Base-by-base conservation (phyloP, 2,797 vertebrate genomes). In the Epinephelus malabaricus region DNA sequence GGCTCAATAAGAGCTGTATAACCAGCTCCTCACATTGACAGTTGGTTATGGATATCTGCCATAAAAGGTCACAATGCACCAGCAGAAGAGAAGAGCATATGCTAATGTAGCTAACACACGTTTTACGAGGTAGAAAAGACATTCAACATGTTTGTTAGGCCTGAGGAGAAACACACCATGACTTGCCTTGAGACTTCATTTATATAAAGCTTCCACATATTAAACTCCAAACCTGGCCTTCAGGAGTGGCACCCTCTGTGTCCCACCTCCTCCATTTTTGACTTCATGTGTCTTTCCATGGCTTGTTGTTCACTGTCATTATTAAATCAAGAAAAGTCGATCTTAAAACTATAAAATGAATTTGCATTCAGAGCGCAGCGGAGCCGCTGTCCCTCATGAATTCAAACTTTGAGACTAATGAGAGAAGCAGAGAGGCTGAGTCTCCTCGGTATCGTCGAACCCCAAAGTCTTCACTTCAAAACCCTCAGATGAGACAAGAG, bases 321-420 rank as follows among this genome's bases (percentile, higher is more conserved):
- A 46, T 30, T 10, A 15, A 55, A 69, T 19, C 17, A 49, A 4
- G 18, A 64, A 21, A 56, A 17, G 27, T 34, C 1, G 5, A 17
- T 63, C 12, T 23, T 53, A n/a, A 73, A 47, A 19, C 46, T 30
- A 21, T 59, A 6, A 56, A 65, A 50, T 46, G 3, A 3, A 78
- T 76, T 23, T 69, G 46, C 47, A 74, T 82, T 76, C 79, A 67
- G 21, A 25, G 19, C 45, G 62, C 54, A 73, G 73, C 38, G 4
- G 13, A 15, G 25, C 25, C 58, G 34, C 45, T 19, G 3, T 25
- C 46, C 59, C 69, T 73, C 55, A 47, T 30, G 54, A 75, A 74
- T 79, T 73, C 40, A 79, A 77, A 84, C 46, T 49, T 40, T 30
- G 56, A 73, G 66, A 19, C 55, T 72, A 79, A 85, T 76, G 70